Percentiles rank a stretch among this genome's conserved stretches.
Evolutionary conservation across 2,113 vertebrate genomes (phyloP).

Genomic region (Alethe castanea): DNA sequence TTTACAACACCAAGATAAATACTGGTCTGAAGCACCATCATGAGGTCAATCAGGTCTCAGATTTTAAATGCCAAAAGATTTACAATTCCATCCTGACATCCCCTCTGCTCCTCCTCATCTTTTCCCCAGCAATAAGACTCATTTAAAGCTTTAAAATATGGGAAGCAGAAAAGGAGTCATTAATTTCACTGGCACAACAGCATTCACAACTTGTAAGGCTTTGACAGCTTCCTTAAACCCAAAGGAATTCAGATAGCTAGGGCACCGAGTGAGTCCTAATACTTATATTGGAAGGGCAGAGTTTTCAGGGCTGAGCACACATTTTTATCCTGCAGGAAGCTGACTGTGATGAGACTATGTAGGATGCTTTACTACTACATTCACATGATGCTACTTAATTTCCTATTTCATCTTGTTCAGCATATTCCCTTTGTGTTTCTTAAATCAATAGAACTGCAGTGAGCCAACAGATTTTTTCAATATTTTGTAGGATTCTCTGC

Average conservation of each 20-base stretch:
- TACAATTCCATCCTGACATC: constrained; percentile 42
- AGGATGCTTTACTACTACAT: constrained; percentile 32
- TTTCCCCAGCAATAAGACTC: constrained; percentile 11
- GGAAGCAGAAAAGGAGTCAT: constrained; percentile 46
- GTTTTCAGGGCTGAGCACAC: constrained; percentile 7
- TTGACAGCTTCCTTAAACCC: constrained; percentile 61
- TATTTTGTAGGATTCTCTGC: constrained; percentile 34
- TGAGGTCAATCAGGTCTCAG: constrained; percentile 39
- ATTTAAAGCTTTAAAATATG: constrained; percentile 55
- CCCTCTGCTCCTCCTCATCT: not conserved
- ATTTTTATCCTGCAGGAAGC: constrained; percentile 24
- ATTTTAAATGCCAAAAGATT: constrained; percentile 47
- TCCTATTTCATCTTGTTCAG: constrained; percentile 1
- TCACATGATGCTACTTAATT: not conserved
- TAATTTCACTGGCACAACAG: constrained; percentile 63
- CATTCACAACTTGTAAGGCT: constrained; percentile 51
- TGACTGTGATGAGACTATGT: constrained; percentile 6
- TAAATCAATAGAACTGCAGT: constrained; percentile 39
- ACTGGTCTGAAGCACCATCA: not conserved
- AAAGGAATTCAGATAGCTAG: constrained; percentile 43
- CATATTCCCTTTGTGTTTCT: constrained; percentile 46
- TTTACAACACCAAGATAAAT: constrained; percentile 46
- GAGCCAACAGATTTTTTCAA: constrained; percentile 20
- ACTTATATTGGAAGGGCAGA: not conserved
- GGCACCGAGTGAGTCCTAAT: not conserved